Evolutionary conservation across 2,797 vertebrate species (phyloP).

Genomic region (Euphonia xanthogaster): DNA sequence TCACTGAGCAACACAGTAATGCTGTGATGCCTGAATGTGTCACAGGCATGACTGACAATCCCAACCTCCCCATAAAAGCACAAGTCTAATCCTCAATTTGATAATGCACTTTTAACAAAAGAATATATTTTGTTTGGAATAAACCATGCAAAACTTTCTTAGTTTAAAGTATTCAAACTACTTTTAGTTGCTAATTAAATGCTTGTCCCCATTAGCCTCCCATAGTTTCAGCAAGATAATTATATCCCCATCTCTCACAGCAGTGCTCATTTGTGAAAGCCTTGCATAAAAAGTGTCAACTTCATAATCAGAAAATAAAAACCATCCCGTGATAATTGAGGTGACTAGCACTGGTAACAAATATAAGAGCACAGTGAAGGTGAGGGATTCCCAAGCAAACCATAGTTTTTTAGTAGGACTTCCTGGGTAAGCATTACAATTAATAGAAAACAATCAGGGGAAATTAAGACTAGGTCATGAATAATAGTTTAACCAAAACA

Average conservation of each 20-base stretch:
- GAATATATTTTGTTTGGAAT: neutral
- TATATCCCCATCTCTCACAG: neutral
- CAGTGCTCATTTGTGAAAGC: neutral
- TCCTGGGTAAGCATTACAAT: neutral
- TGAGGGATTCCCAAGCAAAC: neutral
- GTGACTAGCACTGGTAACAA: neutral
- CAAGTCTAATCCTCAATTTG: neutral
- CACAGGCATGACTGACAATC: neutral
- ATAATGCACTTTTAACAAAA: neutral
- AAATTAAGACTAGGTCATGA: neutral
- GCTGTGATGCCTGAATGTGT: neutral
- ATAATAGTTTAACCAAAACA: neutral
- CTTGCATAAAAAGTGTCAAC: neutral
- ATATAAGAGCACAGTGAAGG: neutral
- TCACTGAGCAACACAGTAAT: neutral
- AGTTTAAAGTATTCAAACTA: neutral
- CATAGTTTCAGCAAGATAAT: neutral
- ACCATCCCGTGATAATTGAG: neutral
- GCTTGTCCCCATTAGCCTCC: neutral
- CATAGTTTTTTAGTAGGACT: neutral
- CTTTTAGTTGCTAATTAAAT: slow-evolving; percentile 29
- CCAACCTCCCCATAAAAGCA: neutral
- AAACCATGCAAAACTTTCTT: neutral
- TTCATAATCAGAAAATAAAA: slow-evolving; percentile 1
- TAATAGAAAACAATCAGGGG: neutral